These are phyloP conservation scores for Mastomys natalensis DNA, from an alignment of 2,113 vertebrate species.

Conservation along the genomic window DNA sequence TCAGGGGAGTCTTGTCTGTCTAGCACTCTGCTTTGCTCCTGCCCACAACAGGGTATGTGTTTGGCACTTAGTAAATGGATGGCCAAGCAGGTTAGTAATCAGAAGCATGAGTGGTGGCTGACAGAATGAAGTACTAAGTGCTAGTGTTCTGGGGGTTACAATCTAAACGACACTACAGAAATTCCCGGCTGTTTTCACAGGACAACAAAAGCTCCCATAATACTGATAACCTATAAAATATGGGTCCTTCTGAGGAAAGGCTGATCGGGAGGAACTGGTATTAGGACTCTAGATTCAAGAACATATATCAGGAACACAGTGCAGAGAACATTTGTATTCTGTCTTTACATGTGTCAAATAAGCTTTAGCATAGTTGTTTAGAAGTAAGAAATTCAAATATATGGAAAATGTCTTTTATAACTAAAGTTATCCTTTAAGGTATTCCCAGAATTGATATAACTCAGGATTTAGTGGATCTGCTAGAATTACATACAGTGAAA, in stretches of 20 bases:
- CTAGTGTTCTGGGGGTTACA: not conserved
- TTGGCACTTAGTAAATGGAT: not conserved
- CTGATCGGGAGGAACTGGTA: not conserved
- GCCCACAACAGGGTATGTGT: not conserved
- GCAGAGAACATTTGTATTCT: not conserved
- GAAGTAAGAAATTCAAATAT: constrained; percentile 37
- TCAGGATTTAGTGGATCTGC: not conserved
- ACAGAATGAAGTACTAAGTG: not conserved
- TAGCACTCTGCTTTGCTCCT: not conserved
- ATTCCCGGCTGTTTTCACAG: not conserved
- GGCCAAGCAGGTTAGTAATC: not conserved
- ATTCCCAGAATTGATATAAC: not conserved
- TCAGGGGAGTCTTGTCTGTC: not conserved
- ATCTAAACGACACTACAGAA: constrained; percentile 1
- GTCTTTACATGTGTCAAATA: not conserved
- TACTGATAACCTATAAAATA: constrained; percentile 25
- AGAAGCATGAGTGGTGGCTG: not conserved
- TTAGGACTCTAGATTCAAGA: not conserved
- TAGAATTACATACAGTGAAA: constrained; percentile 25
- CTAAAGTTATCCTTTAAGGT: constrained; percentile 1
- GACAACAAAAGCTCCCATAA: not conserved
- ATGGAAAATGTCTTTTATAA: constrained; percentile 23
- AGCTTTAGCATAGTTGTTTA: not conserved
- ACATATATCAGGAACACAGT: not conserved
- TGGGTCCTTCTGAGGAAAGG: constrained; percentile 15